Evolutionary conservation across 2,113 vertebrate genomes (phyloP), one percentile per base, ranked within the genome.

Genomic region (Chroicocephalus ridibundus): DNA sequence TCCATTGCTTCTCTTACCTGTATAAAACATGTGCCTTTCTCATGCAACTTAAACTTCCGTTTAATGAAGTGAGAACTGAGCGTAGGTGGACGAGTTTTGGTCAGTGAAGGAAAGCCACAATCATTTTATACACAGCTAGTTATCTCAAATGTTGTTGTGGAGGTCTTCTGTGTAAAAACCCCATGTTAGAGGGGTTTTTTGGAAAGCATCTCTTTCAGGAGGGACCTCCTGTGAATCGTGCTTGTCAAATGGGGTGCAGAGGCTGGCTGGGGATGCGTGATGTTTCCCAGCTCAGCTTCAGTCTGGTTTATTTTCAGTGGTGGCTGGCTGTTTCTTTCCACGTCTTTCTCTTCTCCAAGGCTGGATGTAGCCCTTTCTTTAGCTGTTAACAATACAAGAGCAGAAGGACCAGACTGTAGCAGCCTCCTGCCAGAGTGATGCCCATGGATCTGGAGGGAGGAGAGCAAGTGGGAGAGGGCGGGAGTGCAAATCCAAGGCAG

Each of bases 181-280:
- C 26, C 25, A 1, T 10, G 15, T 55, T 68, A 19, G 26, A 78
- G 31, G 14, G 4, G 0, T 61, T 47, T 86, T 80, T 58, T 42
- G 34, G 42, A 55, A 88, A 94, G 13, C 7, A 31, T 31, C 17
- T 40, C 11, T 62, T 94, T 84, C n/a, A 27, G 42, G 21, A 79
- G 42, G 20, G 10, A 27, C 21, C 29, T 75, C 27, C 8, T 11
- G 22, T 51, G 52, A 42, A 21, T 65, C 5, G 13, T 40, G 38
- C 38, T 42, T 42, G 18, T 65, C 62, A 64, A 40, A 64, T 2
- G 18, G n/a, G 21, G 29, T 47, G 22, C 64, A 70, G 55, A n/a
- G n/a, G 10, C 38, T 75, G 55, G 8, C 14, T 60, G 57, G 21
- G 44, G 5, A 1, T 15, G 29, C 0, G 0, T 69, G 49, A 19